A percentile compares a stretch with the other conserved stretches of the same genome.
phyloP scores from a whole-genome alignment of 35 echinoderm and acorn worm genomes.

The Amphiura filiformis region DNA sequence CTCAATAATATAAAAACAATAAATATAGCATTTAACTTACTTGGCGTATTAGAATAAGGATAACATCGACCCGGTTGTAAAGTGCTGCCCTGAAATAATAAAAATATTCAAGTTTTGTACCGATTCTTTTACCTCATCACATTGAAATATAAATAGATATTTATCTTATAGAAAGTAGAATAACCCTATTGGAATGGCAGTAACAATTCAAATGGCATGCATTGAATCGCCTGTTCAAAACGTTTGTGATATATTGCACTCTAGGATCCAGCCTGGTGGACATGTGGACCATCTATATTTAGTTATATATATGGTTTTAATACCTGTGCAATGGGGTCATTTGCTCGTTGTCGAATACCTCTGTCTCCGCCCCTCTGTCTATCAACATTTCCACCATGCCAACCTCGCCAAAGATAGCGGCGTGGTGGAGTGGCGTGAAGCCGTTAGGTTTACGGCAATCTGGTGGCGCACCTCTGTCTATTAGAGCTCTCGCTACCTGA shows the following conservation, averaged over 20 bases:
- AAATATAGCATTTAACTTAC: too few relatives aligned
- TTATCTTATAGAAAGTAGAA: too few relatives aligned
- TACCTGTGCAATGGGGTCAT: constrained; percentile 91
- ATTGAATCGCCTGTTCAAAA: too few relatives aligned
- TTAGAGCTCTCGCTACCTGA: constrained; percentile 41
- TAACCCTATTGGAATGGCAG: too few relatives aligned
- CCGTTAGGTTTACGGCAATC: constrained; percentile 39
- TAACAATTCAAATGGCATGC: too few relatives aligned
- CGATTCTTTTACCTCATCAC: too few relatives aligned
- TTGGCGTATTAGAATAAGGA: neutral
- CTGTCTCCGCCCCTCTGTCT: constrained; percentile 44
- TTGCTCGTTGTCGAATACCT: constrained; percentile 50
- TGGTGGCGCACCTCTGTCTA: constrained; percentile 39
- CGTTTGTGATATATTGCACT: too few relatives aligned
- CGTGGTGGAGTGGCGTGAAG: constrained; percentile 51
- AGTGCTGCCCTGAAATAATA: neutral
- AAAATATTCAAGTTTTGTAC: too few relatives aligned
- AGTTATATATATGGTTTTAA: neutral
- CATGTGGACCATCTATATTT: too few relatives aligned
- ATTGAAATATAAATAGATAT: too few relatives aligned
- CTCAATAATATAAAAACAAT: too few relatives aligned
- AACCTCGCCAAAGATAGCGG: constrained; percentile 57
- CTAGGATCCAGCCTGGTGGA: too few relatives aligned
- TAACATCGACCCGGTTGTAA: neutral
- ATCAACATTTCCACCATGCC: constrained; percentile 43